A percentile compares a stretch with the other conserved stretches of the same genome.
Conservation (phyloP, 2,888 invertebrate genomes). For the Himalopsyche kuldschensis region DNA sequence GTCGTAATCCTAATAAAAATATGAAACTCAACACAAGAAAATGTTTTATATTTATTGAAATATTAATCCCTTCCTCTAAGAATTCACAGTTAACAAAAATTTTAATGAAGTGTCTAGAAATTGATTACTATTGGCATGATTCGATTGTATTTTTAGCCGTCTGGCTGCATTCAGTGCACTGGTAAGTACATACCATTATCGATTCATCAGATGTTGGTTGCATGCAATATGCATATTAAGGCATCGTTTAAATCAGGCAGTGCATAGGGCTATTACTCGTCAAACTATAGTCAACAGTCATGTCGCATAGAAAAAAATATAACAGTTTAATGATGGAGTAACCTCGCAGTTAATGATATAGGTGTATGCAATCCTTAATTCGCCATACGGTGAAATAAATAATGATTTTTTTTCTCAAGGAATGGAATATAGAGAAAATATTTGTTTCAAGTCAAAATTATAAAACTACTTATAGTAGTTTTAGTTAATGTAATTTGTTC, state of each 20-base stretch:
- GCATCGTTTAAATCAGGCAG: background rate
- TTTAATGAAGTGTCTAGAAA: too few relatives aligned
- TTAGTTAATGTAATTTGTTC: too few relatives aligned
- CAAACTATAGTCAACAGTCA: background rate
- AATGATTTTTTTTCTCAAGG: background rate
- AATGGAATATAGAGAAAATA: too few relatives aligned
- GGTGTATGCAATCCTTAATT: background rate
- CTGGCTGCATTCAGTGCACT: background rate
- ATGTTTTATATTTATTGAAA: too few relatives aligned
- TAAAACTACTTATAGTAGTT: too few relatives aligned
- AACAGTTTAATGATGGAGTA: background rate
- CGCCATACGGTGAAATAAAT: background rate
- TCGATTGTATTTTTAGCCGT: background rate
- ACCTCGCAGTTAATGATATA: background rate
- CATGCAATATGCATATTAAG: constrained; percentile 23
- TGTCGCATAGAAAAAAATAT: background rate
- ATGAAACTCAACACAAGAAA: too few relatives aligned
- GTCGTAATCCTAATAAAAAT: too few relatives aligned
- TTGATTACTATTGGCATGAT: background rate
- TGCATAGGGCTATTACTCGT: background rate
- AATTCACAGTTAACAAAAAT: too few relatives aligned
- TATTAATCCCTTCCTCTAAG: too few relatives aligned
- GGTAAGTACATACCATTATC: background rate
- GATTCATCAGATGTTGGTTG: constrained; percentile 2
- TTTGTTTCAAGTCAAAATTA: too few relatives aligned